Percentiles rank a stretch among this genome's conserved stretches.
These are phyloP conservation scores for Listronotus bonariensis DNA, from an alignment of 1,140 invertebrate genomes.

Conservation along the genomic window DNA sequence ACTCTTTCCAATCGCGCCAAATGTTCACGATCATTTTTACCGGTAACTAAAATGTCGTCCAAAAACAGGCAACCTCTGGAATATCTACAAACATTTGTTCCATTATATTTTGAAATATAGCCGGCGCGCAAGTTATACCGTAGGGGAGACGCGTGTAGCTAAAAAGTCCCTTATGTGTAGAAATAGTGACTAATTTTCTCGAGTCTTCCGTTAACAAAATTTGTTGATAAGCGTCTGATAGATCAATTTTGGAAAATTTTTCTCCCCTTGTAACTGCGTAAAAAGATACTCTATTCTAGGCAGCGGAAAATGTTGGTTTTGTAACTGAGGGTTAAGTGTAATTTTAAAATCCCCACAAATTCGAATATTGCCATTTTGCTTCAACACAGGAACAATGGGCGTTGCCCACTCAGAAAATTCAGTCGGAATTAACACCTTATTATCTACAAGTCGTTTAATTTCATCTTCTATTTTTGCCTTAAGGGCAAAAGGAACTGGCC, in stretches of 20 bases:
- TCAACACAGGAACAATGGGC: slow-evolving; percentile 46
- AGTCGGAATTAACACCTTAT: background rate
- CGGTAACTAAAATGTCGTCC: slow-evolving; percentile 47
- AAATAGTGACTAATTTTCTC: slow-evolving; percentile 53
- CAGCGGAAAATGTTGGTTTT: slow-evolving; percentile 32
- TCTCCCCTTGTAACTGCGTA: slow-evolving; percentile 34
- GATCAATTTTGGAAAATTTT: slow-evolving; percentile 37
- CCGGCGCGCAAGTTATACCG: too few species aligned
- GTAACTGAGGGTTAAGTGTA: slow-evolving; percentile 39
- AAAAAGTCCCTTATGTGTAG: slow-evolving; percentile 39
- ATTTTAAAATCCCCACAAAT: slow-evolving; percentile 54
- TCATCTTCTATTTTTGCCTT: background rate
- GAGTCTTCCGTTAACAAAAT: slow-evolving; percentile 51
- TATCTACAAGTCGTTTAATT: background rate
- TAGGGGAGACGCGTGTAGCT: too few species aligned
- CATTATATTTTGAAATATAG: too few species aligned
- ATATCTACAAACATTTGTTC: too few species aligned
- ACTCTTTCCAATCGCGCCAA: slow-evolving; percentile 31
- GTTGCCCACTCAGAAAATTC: slow-evolving; percentile 1
- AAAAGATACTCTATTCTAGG: slow-evolving; percentile 39
- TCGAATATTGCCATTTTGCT: slow-evolving; percentile 50
- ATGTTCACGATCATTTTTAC: slow-evolving; percentile 39
- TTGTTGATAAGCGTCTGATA: slow-evolving; percentile 51
- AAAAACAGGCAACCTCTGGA: slow-evolving; percentile 4
- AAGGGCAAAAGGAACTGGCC: slow-evolving; percentile 9